Conservation (phyloP, 2,113 vertebrate genomes). For the Malurus alboscapulatus region DNA sequence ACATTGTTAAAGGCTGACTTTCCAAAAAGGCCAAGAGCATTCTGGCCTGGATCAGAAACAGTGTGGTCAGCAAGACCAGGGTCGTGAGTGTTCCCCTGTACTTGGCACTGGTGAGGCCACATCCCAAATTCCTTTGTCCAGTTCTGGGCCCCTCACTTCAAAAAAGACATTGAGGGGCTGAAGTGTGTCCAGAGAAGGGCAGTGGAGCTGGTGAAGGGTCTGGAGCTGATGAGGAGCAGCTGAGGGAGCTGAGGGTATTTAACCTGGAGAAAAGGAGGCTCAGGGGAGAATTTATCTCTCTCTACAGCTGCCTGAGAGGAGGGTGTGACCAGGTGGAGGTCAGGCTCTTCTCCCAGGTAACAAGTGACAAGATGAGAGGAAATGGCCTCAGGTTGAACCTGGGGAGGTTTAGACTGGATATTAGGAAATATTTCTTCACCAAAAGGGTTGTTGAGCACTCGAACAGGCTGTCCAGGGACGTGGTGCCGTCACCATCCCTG, state of each 20-base stretch:
- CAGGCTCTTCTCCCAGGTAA: accelerated
- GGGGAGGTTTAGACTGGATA: background rate
- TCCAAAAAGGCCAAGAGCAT: background rate
- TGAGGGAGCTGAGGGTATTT: background rate
- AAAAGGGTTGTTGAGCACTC: background rate
- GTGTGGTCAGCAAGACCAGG: background rate
- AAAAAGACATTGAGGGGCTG: background rate
- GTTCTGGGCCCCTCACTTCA: background rate
- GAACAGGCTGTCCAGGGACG: background rate
- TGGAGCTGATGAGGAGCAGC: background rate
- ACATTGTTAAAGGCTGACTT: background rate
- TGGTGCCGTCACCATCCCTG: background rate
- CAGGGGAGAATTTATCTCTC: background rate
- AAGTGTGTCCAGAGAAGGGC: accelerated
- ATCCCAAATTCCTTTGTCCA: background rate
- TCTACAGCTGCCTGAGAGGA: background rate
- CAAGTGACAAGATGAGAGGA: background rate
- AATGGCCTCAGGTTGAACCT: background rate
- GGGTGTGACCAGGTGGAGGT: accelerated
- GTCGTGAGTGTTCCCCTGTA: accelerated
- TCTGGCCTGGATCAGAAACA: background rate
- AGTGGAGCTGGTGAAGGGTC: accelerated
- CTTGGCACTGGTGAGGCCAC: background rate
- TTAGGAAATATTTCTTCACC: background rate
- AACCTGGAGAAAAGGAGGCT: background rate